phyloP scores from a whole-genome alignment of 2,888 invertebrate genomes.

The Tigriopus californicus region DNA sequence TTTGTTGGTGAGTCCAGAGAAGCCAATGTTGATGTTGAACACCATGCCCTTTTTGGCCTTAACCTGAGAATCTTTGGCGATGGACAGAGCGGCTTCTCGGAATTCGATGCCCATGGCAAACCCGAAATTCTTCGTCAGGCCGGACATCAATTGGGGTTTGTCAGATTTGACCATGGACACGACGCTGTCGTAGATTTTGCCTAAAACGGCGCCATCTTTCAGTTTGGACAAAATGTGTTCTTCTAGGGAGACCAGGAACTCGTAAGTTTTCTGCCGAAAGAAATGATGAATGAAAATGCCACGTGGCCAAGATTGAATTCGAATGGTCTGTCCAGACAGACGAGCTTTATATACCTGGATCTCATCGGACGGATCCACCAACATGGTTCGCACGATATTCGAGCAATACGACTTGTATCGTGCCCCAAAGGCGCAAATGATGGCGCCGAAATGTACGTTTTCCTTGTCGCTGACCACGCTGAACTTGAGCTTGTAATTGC shows the following conservation, averaged over 20 bases:
- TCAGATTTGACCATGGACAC: slow-evolving; percentile 63
- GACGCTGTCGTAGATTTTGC: slow-evolving; percentile 68
- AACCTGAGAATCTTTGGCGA: slow-evolving; percentile 37
- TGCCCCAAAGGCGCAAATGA: slow-evolving; percentile 81
- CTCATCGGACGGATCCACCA: slow-evolving; percentile 70
- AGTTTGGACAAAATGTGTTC: slow-evolving; percentile 73
- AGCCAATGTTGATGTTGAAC: slow-evolving; percentile 83
- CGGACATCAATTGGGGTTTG: slow-evolving; percentile 63
- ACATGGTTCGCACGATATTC: slow-evolving; percentile 82
- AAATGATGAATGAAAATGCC: too few relatives aligned
- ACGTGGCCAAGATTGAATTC: too few relatives aligned
- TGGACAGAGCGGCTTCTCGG: slow-evolving; percentile 75
- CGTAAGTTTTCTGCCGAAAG: slow-evolving; percentile 59
- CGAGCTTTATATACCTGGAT: too few relatives aligned
- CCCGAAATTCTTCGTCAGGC: slow-evolving; percentile 84
- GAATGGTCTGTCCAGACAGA: too few relatives aligned
- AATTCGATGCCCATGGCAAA: slow-evolving; percentile 98
- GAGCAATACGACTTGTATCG: slow-evolving; percentile 96
- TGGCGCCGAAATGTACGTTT: slow-evolving; percentile 80
- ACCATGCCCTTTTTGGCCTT: slow-evolving; percentile 52
- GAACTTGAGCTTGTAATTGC: slow-evolving; percentile 91
- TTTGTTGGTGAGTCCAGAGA: slow-evolving; percentile 61
- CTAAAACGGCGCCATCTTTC: slow-evolving; percentile 58
- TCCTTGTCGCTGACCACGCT: slow-evolving; percentile 82
- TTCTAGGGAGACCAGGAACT: slow-evolving; percentile 68